Evolutionary conservation across 2,888 invertebrate species (phyloP).

Genomic region (Cepaea hortensis): DNA sequence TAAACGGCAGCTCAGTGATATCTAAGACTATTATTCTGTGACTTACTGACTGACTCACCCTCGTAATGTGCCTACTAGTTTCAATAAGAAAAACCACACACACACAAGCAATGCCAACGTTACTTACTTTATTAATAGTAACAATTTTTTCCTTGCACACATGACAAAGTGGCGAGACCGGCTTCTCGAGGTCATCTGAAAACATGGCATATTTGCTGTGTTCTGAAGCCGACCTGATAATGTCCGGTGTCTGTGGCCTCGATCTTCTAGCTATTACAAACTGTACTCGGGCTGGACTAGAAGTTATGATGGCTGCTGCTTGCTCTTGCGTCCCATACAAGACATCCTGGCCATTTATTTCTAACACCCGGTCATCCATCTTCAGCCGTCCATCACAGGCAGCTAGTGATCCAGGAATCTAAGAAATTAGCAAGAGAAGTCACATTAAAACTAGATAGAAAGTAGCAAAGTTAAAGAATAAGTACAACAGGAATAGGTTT

Average conservation of each 20-base stretch:
- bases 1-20: no score
- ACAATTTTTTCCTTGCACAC: constrained; percentile 63
- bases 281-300: constrained; percentile 60
- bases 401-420: constrained; percentile 76
- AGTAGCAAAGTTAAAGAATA: background rate
- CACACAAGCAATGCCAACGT: background rate
- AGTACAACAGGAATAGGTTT: no score
- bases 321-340: constrained; percentile 76
- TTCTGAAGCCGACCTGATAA: constrained; percentile 70
- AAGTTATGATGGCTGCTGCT: constrained; percentile 74
- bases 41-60: no score
- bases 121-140: constrained; percentile 63
- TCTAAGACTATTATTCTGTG: no score
- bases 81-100: background rate
- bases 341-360: constrained; percentile 77
- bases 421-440: background rate
- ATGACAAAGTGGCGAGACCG: constrained; percentile 55
- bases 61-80: no score
- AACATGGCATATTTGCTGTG: constrained; percentile 54
- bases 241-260: constrained; percentile 74
- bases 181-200: constrained; percentile 55
- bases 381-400: constrained; percentile 76
- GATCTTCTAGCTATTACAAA: constrained; percentile 72
- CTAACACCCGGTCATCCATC: constrained; percentile 77
- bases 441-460: background rate